Percentiles rank a stretch among this genome's conserved stretches.
Conservation (phyloP, 2,797 vertebrate genomes). For the Picus viridis region DNA sequence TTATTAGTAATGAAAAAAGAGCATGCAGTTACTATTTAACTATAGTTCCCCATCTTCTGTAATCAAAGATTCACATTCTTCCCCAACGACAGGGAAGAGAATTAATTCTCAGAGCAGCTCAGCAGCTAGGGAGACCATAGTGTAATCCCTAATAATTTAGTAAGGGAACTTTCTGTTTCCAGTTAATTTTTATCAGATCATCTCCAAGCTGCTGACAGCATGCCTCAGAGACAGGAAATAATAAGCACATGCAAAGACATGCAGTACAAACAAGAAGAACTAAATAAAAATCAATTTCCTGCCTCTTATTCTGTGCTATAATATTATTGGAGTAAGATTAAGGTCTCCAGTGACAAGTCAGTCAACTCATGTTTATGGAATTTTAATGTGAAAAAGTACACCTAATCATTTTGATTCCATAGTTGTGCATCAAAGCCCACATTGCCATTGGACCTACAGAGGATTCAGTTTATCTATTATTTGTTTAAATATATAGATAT, state of each 20-base stretch:
- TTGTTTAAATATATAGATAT: background rate
- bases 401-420: background rate
- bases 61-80: background rate
- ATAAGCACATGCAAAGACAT: background rate
- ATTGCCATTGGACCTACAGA: background rate
- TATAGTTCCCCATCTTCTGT: background rate
- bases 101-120: background rate
- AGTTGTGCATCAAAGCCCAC: background rate
- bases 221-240: background rate
- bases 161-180: background rate
- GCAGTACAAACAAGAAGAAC: background rate
- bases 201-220: background rate
- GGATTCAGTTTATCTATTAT: background rate
- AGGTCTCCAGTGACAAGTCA: background rate
- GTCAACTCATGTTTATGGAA: background rate
- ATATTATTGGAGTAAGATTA: background rate
- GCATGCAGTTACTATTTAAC: background rate
- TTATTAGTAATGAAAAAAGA: conserved; percentile 21
- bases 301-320: background rate
- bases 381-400: background rate
- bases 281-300: background rate
- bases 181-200: background rate
- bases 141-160: background rate
- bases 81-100: background rate
- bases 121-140: background rate